Evolutionary conservation across 2,888 invertebrate genomes (phyloP).

Genomic region (Folsomia manolachei): DNA sequence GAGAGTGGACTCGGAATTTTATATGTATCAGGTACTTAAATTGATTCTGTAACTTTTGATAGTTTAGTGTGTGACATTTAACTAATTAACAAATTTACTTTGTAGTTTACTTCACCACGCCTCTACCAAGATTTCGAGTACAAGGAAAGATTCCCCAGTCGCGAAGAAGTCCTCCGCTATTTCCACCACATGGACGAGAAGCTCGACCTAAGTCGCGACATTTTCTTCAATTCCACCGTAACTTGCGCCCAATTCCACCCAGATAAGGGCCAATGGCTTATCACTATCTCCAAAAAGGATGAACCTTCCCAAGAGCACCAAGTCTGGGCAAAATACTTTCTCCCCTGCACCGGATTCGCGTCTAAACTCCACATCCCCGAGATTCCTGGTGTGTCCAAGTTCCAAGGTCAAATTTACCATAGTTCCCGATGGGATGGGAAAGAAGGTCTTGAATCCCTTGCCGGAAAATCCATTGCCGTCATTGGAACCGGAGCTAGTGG

Average conservation of each 20-base stretch:
- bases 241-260: constrained; percentile 9
- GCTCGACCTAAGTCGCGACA: constrained; percentile 14
- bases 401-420: constrained; percentile 12
- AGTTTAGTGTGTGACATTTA: too few relatives aligned
- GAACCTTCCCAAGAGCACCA: not conserved
- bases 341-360: constrained; percentile 19
- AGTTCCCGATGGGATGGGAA: constrained; percentile 6
- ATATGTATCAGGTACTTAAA: not conserved
- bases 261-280: not conserved
- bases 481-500: constrained; percentile 24
- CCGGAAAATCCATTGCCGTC: constrained; percentile 12
- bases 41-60: not conserved
- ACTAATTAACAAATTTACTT: too few relatives aligned
- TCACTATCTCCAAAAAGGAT: not conserved
- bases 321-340: constrained; percentile 5
- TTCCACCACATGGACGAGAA: constrained; percentile 18
- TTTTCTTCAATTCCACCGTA: constrained; percentile 18
- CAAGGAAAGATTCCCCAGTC: constrained; percentile 15
- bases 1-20: constrained; percentile 14
- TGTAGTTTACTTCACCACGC: not conserved
- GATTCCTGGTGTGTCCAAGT: constrained; percentile 11
- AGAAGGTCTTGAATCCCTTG: not conserved
- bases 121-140: constrained; percentile 14
- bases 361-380: constrained; percentile 7
- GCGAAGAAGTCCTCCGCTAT: constrained; percentile 1